Conservation (phyloP, 1,140 invertebrate species). For the Drosophila parvula region DNA sequence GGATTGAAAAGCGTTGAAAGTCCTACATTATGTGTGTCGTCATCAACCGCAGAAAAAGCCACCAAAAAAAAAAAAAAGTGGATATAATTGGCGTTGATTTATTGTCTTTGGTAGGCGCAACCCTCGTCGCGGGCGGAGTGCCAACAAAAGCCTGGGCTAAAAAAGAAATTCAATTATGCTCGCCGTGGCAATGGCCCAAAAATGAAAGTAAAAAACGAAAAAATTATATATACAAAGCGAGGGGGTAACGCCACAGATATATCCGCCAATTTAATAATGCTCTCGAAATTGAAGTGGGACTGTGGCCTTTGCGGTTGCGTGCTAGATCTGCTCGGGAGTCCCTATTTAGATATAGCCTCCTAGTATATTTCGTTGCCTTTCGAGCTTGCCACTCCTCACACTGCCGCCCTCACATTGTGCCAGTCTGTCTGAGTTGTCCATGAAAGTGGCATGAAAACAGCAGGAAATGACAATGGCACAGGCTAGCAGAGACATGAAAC, state of each 20-base stretch:
- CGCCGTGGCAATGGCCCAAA: constrained; percentile 6
- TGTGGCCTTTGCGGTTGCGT: constrained; percentile 58
- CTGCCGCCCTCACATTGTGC: constrained; percentile 28
- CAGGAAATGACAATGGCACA: constrained; percentile 57
- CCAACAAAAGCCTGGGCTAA: constrained; percentile 26
- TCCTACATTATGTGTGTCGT: constrained; percentile 60
- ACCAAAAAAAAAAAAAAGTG: constrained; percentile 15
- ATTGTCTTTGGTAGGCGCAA: constrained; percentile 67
- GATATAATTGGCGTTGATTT: constrained; percentile 78
- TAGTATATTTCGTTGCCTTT: constrained; percentile 35
- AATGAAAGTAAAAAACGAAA: not conserved
- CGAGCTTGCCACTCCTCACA: constrained; percentile 57
- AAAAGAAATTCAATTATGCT: constrained; percentile 68
- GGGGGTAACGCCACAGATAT: constrained; percentile 14
- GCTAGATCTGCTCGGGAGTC: constrained; percentile 29
- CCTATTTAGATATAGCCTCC: constrained; percentile 31
- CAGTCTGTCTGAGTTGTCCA: constrained; percentile 43
- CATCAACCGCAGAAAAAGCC: constrained; percentile 15
- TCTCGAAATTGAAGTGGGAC: constrained; percentile 41
- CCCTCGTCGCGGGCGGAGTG: constrained; percentile 49
- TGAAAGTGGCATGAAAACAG: constrained; percentile 72
- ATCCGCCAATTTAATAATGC: constrained; percentile 63
- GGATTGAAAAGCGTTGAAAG: constrained; percentile 70
- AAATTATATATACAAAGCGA: constrained; percentile 2
- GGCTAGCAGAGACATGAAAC: constrained; percentile 22